Percentiles rank a stretch among this genome's conserved stretches.
Conservation (phyloP, 2,797 vertebrate genomes). For the Sphenopsis melanotis region DNA sequence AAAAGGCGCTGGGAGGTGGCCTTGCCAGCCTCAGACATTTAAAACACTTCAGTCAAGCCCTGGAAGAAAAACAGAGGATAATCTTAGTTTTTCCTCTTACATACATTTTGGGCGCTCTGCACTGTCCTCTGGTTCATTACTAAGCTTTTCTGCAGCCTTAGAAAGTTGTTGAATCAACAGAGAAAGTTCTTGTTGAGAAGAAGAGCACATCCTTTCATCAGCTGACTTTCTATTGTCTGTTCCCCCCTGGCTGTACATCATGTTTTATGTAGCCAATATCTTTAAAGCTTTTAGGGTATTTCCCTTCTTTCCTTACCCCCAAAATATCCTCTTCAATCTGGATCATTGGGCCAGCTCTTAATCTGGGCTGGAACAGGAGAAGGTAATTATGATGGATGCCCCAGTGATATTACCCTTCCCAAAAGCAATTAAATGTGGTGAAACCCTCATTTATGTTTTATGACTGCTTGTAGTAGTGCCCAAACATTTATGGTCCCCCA, state of each 20-base stretch:
- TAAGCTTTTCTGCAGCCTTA: not conserved
- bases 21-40: not conserved
- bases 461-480: not conserved
- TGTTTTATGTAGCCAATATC: not conserved
- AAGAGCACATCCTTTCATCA: not conserved
- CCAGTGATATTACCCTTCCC: not conserved
- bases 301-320: not conserved
- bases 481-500: not conserved
- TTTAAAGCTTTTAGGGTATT: not conserved
- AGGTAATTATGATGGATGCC: not conserved
- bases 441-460: conserved; percentile 8
- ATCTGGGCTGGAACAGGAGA: not conserved
- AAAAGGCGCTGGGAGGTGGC: not conserved
- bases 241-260: not conserved
- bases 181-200: not conserved
- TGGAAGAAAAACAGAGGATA: not conserved
- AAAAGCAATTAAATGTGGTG: conserved; percentile 16
- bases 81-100: not conserved
- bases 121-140: not conserved
- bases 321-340: not conserved
- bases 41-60: not conserved
- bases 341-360: not conserved
- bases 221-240: not conserved
- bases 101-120: not conserved
- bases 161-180: not conserved